Conservation (phyloP, 2,888 invertebrate species). For the Sinodicranocentrus sp. region DNA sequence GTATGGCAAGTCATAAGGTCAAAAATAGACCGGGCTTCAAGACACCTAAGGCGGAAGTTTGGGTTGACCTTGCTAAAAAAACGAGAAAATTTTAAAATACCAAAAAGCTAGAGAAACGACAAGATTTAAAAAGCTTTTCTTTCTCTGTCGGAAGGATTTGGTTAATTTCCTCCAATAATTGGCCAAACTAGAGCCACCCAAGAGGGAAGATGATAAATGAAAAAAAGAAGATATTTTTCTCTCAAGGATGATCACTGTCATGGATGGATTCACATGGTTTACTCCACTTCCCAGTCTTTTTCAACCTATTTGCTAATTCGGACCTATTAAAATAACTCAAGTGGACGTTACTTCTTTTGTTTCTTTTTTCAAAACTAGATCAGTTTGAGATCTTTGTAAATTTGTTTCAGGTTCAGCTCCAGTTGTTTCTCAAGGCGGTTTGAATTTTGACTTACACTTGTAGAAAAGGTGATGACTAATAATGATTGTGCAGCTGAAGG, state of each 20-base stretch:
- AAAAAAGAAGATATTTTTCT: too few species aligned
- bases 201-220: too few species aligned
- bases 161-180: conserved; percentile 60
- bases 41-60: not conserved
- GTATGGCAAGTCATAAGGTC: conserved; percentile 2
- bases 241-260: too few species aligned
- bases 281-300: too few species aligned
- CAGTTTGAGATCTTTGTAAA: not conserved
- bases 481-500: too few species aligned
- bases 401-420: conserved; percentile 50
- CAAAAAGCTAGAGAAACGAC: too few species aligned
- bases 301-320: not conserved
- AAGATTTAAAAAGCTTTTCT: not conserved
- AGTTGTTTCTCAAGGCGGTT: conserved; percentile 51
- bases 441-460: too few species aligned
- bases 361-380: not conserved
- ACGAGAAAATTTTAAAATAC: too few species aligned
- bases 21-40: not conserved
- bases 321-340: not conserved
- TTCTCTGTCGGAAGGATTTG: conserved; percentile 30
- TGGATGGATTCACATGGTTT: too few species aligned
- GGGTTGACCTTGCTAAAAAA: not conserved
- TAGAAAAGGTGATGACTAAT: too few species aligned
- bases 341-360: not conserved
- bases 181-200: conserved; percentile 29